Conservation (phyloP, 2,797 vertebrate genomes). For the Monodelphis domestica region DNA sequence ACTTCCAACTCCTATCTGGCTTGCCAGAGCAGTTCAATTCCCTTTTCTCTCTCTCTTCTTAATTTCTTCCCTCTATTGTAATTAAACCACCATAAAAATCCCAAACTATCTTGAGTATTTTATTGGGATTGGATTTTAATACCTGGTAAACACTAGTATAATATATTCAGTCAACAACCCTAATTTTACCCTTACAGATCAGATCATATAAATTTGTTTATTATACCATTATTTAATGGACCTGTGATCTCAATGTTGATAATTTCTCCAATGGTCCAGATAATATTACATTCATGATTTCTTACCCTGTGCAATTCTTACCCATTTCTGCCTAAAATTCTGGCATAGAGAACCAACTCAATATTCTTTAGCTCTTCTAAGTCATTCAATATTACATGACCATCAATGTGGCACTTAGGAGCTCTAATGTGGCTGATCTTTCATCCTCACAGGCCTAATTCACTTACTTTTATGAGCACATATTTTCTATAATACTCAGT, state of each 20-base stretch:
- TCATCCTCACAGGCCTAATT: background rate
- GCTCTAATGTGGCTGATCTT: background rate
- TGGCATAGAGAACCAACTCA: too few species aligned
- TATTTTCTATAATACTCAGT: background rate
- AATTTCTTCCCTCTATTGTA: too few species aligned
- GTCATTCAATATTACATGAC: background rate
- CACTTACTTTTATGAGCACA: background rate
- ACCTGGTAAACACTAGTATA: too few species aligned
- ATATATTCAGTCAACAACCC: too few species aligned
- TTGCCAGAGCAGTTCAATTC: too few species aligned
- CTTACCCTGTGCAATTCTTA: background rate
- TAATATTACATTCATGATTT: background rate
- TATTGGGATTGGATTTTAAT: too few species aligned
- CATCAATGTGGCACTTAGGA: background rate
- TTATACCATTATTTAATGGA: background rate
- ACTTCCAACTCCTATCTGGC: too few species aligned
- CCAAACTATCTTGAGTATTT: too few species aligned
- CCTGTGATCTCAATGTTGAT: background rate
- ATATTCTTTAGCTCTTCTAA: background rate
- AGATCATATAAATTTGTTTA: too few species aligned
- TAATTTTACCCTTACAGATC: too few species aligned
- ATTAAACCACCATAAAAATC: too few species aligned
- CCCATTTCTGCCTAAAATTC: background rate
- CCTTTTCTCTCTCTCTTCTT: too few species aligned
- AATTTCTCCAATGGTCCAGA: background rate